These are phyloP conservation scores for Arnoldichthys spilopterus DNA, from an alignment of 2,797 vertebrate genomes.

Conservation along the genomic window DNA sequence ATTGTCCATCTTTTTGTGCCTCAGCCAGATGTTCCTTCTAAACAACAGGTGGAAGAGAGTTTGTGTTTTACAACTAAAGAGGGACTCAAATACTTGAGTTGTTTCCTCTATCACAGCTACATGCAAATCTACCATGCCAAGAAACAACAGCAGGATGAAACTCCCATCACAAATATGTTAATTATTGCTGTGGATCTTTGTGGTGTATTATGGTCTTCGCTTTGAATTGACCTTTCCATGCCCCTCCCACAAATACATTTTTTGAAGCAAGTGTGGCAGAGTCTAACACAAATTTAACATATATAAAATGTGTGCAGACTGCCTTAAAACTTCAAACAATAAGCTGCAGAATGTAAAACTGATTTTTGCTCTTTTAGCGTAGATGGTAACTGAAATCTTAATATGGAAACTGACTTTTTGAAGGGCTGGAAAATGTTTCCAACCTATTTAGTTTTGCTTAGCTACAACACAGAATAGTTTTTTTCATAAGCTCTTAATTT, in stretches of 20 bases:
- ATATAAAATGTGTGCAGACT: too few species aligned
- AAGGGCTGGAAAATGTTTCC: too few species aligned
- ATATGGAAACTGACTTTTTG: too few species aligned
- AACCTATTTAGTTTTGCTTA: too few species aligned
- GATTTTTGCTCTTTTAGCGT: too few species aligned
- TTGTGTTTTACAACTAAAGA: background rate
- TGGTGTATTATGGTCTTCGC: background rate
- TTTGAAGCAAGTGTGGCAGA: background rate
- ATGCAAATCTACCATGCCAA: slow-evolving; percentile 12
- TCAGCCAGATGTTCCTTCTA: background rate
- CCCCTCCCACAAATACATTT: background rate
- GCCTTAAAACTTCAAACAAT: too few species aligned
- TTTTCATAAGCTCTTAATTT: too few species aligned
- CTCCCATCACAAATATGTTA: background rate
- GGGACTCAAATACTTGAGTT: background rate
- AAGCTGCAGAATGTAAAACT: too few species aligned
- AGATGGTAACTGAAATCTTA: too few species aligned
- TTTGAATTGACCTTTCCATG: background rate
- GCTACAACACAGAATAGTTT: too few species aligned
- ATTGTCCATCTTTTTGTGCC: slow-evolving; percentile 5
- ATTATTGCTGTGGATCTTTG: slow-evolving; percentile 17
- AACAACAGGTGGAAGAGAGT: too few species aligned
- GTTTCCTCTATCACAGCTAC: background rate
- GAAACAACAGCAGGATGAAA: background rate
- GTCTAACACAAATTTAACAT: background rate